Evolutionary conservation across 2,888 invertebrate genomes (phyloP).

Genomic region (Eupithecia centaureata): DNA sequence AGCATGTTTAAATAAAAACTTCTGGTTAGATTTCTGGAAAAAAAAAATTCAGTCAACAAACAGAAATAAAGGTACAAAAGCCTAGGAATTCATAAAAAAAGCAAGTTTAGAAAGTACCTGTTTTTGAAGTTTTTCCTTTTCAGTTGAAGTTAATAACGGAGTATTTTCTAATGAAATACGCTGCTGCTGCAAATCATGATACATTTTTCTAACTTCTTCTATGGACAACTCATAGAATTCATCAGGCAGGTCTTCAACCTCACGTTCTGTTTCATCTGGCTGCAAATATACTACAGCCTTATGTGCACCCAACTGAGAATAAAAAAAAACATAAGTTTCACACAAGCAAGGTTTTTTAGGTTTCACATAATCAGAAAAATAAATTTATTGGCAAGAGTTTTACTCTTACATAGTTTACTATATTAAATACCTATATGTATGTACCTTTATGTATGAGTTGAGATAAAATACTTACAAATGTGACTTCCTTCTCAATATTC

Average conservation of each 20-base stretch:
- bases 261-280: slow-evolving; percentile 78
- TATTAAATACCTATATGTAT: no score
- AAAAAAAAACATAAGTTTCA: slow-evolving; percentile 46
- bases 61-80: background rate
- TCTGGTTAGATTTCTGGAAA: slow-evolving; percentile 64
- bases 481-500: slow-evolving; percentile 77
- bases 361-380: no score
- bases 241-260: slow-evolving; percentile 90
- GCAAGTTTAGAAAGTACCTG: slow-evolving; percentile 52
- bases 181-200: slow-evolving; percentile 88
- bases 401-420: no score
- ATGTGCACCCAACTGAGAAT: slow-evolving; percentile 86
- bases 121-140: slow-evolving; percentile 58
- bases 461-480: slow-evolving; percentile 65
- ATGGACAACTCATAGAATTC: slow-evolving; percentile 95
- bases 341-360: no score
- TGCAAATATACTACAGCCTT: slow-evolving; percentile 90
- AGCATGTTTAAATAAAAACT: slow-evolving; percentile 88
- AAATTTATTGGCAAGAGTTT: no score
- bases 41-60: background rate
- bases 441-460: slow-evolving; percentile 67
- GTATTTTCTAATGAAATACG: slow-evolving; percentile 87
- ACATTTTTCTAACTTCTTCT: slow-evolving; percentile 90
- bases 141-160: slow-evolving; percentile 86
- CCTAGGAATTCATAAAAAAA: background rate